A percentile compares a stretch with the other conserved stretches of the same genome.
phyloP scores from a whole-genome alignment of 2,113 vertebrate genomes.

The Prunella himalayana region DNA sequence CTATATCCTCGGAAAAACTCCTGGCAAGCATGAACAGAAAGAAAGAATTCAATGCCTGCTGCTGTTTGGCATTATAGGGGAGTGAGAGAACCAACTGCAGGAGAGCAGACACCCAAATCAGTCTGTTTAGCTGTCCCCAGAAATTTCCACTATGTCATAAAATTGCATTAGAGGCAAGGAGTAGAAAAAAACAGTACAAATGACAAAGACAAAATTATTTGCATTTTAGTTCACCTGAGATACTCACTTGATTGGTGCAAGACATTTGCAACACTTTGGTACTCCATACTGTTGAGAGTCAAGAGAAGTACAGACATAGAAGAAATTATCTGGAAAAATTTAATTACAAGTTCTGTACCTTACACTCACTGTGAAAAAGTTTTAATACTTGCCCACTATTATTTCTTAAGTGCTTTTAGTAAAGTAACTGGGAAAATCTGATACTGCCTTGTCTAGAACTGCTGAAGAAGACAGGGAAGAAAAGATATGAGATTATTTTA shows the following conservation, averaged over 20 bases:
- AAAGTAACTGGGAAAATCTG: background rate
- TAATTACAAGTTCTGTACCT: background rate
- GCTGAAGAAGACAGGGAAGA: background rate
- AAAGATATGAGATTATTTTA: background rate
- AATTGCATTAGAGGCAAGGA: background rate
- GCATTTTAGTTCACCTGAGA: background rate
- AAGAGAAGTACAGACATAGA: background rate
- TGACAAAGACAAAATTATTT: background rate
- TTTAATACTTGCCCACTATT: background rate
- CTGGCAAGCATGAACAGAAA: background rate
- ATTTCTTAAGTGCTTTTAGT: background rate
- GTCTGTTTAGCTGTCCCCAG: background rate
- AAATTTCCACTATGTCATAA: background rate
- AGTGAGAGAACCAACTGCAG: background rate
- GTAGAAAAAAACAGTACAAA: background rate
- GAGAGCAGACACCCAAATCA: background rate
- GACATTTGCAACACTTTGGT: background rate
- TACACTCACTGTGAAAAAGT: background rate
- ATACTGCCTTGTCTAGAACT: background rate
- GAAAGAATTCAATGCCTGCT: background rate
- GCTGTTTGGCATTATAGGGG: background rate
- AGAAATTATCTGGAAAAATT: background rate
- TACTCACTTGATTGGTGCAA: background rate
- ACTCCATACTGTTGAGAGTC: background rate
- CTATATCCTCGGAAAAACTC: background rate